These are phyloP conservation scores for Drosophila austrosaltans DNA, from an alignment of 2,888 invertebrate genomes.

Conservation along the genomic window DNA sequence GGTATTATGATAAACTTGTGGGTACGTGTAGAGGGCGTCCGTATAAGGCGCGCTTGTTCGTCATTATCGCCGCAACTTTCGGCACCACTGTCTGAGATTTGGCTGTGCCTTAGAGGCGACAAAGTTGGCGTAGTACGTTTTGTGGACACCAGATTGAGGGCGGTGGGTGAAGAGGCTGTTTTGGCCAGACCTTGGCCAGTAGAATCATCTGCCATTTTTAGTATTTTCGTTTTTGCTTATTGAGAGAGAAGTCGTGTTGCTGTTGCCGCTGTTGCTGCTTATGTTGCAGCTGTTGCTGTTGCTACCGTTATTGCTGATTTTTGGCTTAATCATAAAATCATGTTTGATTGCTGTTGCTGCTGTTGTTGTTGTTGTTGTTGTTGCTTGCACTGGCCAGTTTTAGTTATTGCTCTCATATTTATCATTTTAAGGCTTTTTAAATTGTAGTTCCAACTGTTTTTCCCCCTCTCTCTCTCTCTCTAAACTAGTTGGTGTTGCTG, in stretches of 20 bases:
- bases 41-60: slow-evolving; percentile 80
- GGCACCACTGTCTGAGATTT: slow-evolving; percentile 79
- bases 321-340: slow-evolving; percentile 62
- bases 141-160: slow-evolving; percentile 53
- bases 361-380: slow-evolving; percentile 36
- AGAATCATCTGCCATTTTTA: slow-evolving; percentile 40
- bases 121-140: slow-evolving; percentile 59
- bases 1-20: slow-evolving; percentile 83
- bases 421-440: slow-evolving; percentile 67
- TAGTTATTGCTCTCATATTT: slow-evolving; percentile 53
- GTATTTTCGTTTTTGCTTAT: slow-evolving; percentile 23
- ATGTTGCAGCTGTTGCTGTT: slow-evolving; percentile 7
- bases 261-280: slow-evolving; percentile 30
- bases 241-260: slow-evolving; percentile 31
- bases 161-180: slow-evolving; percentile 65
- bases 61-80: slow-evolving; percentile 78
- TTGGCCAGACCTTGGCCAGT: slow-evolving; percentile 45
- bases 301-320: neutral
- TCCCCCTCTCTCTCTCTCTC: slow-evolving; percentile 21
- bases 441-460: slow-evolving; percentile 54
- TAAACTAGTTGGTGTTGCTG: slow-evolving; percentile 37
- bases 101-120: slow-evolving; percentile 73
- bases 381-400: slow-evolving; percentile 36
- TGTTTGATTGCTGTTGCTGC: slow-evolving; percentile 38
- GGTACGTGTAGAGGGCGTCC: slow-evolving; percentile 75